Percentiles rank a stretch among this genome's conserved stretches.
These are phyloP conservation scores for Schlechtendalia chinensis DNA, from an alignment of 1,140 invertebrate species.

Conservation along the genomic window DNA sequence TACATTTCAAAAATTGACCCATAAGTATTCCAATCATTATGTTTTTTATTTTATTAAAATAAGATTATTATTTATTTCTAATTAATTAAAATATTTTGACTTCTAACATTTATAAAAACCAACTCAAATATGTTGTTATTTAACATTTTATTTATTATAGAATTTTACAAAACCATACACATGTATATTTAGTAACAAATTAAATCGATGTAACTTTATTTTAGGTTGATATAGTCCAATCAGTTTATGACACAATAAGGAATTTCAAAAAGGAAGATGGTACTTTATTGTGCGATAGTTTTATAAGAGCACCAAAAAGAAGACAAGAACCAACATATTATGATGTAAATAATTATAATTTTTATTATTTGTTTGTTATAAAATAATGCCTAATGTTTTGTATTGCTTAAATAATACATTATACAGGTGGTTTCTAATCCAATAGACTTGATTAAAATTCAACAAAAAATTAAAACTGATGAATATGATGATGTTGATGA, in stretches of 20 bases:
- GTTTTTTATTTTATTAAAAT: too few species aligned
- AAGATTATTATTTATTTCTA: too few species aligned
- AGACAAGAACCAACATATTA: constrained; percentile 87
- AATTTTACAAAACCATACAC: constrained; percentile 1
- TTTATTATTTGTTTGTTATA: not conserved
- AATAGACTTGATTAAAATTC: constrained; percentile 90
- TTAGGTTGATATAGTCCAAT: constrained; percentile 83
- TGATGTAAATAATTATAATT: constrained; percentile 60
- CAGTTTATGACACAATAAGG: constrained; percentile 86
- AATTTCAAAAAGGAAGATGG: constrained; percentile 92
- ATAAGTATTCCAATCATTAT: too few species aligned
- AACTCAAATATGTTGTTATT: too few species aligned
- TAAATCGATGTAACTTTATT: constrained; percentile 54
- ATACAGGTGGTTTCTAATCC: constrained; percentile 78
- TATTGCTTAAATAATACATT: constrained; percentile 35
- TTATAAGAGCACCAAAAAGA: constrained; percentile 89
- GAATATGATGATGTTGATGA: constrained; percentile 89
- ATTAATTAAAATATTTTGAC: too few species aligned
- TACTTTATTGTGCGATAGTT: constrained; percentile 84
- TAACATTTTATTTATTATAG: too few species aligned
- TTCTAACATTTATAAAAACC: too few species aligned
- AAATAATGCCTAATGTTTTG: not conserved
- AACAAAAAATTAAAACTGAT: constrained; percentile 94
- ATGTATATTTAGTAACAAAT: constrained; percentile 1
- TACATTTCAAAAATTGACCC: too few species aligned